A percentile compares a stretch with the other conserved stretches of the same genome.
phyloP scores from a whole-genome alignment of 2,113 vertebrate species.

The Pogonocichla stellata region DNA sequence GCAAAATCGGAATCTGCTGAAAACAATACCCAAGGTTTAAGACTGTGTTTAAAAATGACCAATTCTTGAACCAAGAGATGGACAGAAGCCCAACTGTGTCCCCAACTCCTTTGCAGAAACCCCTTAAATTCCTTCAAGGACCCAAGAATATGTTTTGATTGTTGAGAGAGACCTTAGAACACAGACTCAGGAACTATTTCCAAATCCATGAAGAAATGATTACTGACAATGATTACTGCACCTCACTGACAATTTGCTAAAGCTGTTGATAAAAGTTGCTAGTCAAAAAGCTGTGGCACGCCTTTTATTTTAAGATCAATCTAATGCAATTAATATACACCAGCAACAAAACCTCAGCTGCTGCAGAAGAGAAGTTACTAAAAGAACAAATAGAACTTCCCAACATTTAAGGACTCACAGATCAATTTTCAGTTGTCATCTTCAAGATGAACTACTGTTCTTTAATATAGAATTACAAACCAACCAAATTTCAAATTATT shows the following conservation, averaged over 20 bases:
- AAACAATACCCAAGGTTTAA: background rate
- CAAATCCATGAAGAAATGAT: background rate
- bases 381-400: background rate
- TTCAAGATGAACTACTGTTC: background rate
- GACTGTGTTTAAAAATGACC: background rate
- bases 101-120: background rate
- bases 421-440: background rate
- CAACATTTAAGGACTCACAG: background rate
- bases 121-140: background rate
- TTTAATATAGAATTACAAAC: background rate
- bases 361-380: background rate
- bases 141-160: background rate
- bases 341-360: background rate
- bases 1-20: background rate
- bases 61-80: background rate
- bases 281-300: background rate
- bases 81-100: background rate
- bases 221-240: background rate
- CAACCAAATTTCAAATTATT: background rate
- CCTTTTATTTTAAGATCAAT: background rate
- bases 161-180: background rate
- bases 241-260: background rate
- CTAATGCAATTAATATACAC: background rate
- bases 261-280: background rate
- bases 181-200: background rate